These are phyloP conservation scores for Thereva unica DNA, from an alignment of 2,888 invertebrate genomes.

Conservation along the genomic window DNA sequence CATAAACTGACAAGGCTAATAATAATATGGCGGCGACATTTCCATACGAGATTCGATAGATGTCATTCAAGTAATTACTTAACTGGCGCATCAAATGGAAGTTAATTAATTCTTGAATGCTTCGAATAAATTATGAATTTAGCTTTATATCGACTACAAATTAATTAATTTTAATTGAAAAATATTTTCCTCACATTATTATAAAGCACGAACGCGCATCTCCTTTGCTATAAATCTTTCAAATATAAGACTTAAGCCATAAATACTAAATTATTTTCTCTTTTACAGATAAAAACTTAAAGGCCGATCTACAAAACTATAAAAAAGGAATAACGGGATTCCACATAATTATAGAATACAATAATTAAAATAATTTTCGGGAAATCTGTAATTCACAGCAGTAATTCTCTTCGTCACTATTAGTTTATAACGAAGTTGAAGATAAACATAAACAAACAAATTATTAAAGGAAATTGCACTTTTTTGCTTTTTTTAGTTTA, in stretches of 20 bases:
- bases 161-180: too few relatives aligned
- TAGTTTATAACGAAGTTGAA: conserved; percentile 26
- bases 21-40: too few relatives aligned
- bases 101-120: too few relatives aligned
- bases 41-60: too few relatives aligned
- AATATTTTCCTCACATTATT: too few relatives aligned
- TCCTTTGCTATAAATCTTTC: not conserved
- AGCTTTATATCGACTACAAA: too few relatives aligned
- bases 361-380: conserved; percentile 17
- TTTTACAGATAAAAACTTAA: conserved; percentile 30
- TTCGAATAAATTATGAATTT: too few relatives aligned
- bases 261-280: not conserved
- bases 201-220: too few relatives aligned
- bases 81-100: too few relatives aligned
- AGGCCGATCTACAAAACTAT: conserved; percentile 21
- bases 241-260: not conserved
- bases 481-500: conserved; percentile 30
- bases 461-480: conserved; percentile 1
- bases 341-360: conserved; percentile 22
- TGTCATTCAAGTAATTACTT: too few relatives aligned
- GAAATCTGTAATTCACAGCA: conserved; percentile 26
- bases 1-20: too few relatives aligned
- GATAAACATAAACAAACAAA: not conserved
- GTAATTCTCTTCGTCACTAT: conserved; percentile 21
- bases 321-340: conserved; percentile 23